phyloP scores from a whole-genome alignment of 2,797 vertebrate species.

The Cryptoprocta ferox region DNA sequence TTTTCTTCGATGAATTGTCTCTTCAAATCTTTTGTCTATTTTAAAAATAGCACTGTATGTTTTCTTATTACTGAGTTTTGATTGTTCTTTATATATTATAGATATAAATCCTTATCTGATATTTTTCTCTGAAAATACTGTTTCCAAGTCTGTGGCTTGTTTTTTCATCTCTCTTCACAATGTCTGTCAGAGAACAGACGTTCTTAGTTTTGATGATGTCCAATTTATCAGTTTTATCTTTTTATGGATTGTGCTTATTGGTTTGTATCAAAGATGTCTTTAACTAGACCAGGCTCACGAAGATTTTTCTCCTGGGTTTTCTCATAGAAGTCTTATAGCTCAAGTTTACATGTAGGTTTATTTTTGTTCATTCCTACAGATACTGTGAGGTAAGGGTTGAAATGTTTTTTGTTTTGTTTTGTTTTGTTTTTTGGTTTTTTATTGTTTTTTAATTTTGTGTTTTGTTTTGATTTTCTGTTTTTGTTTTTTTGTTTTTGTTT shows the following conservation, averaged over 20 bases:
- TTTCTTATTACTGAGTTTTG: background rate
- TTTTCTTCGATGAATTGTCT: background rate
- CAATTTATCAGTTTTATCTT: background rate
- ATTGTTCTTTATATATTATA: background rate
- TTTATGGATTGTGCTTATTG: background rate
- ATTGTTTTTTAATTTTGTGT: background rate
- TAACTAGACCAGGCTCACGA: background rate
- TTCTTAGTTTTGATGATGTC: background rate
- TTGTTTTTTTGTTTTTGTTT: background rate
- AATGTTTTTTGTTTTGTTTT: background rate
- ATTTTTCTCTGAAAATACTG: background rate
- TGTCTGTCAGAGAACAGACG: background rate
- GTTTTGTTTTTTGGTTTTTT: no score
- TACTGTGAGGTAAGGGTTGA: background rate
- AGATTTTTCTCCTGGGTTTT: slow-evolving; percentile 22
- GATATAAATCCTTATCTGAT: background rate
- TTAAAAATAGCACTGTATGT: background rate
- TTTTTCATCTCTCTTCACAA: background rate
- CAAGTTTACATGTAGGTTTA: background rate
- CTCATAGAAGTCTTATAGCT: background rate
- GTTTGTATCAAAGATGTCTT: background rate
- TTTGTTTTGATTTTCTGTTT: background rate
- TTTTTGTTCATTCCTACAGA: background rate
- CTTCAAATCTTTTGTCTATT: background rate
- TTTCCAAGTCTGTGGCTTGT: background rate